Base-by-base conservation (phyloP, 2,888 invertebrate species). In the Noctua comes region DNA sequence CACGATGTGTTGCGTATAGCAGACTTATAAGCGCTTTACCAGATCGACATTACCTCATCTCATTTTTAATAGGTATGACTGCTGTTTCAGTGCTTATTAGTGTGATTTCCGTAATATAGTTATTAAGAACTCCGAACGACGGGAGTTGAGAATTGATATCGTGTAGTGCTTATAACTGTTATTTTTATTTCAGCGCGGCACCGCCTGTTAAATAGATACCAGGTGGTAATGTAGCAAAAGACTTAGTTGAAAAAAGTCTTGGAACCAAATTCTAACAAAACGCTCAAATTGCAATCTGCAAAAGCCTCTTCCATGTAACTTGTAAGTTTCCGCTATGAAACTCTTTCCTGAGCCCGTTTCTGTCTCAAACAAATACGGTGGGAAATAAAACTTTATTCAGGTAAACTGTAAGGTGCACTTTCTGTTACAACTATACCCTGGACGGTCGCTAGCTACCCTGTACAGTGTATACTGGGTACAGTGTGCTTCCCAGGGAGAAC, bases 331-430 rank as follows among this genome's bases (percentile, higher is more conserved):
- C 69, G 66, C 70, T 69, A 72, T 72, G 73, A 85, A 85, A 68
- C 73, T 83, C 72, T 66, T 76, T 24, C 68, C 73, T 36, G 71
- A 62, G 40, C 66, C 24, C 73, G 70, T 36, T 62, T 73, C 27
- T 51, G 57, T 65, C 74, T 40, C 64, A 59, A 87, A 83, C 77
- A 82, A 74, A 82, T 62, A 83, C 65, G 51, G 62, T 11, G 65
- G 70, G 68, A 88, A 74, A 82, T 78, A 76, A 82, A 85, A 83
- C 77, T 87, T 85, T 69, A 75, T 69, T 36, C 54, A 48, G 46
- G 70, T 72, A 66, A 68, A 77, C 74, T 68, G 75, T 82, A 69
- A 71, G 73, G 57, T 82, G 73, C 68, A 82, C 66, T 84, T 81
- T 81, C 68, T 65, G 68, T 77, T 84, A 74, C 46, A 64, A 76